Evolutionary conservation across 2,888 invertebrate genomes (phyloP).

Genomic region (Cephalotes varians): DNA sequence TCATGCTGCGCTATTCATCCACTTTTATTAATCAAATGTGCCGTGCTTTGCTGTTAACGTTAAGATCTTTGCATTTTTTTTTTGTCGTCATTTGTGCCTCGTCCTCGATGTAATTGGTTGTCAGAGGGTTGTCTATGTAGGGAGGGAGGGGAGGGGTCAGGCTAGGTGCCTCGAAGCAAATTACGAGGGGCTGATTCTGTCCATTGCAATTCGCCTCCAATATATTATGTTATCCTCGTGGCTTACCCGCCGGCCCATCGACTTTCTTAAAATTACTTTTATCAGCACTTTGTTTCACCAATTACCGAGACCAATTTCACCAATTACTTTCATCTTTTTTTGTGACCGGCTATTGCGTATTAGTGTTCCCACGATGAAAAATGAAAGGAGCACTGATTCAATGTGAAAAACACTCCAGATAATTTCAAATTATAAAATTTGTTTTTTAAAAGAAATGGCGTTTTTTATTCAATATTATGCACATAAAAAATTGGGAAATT

Average conservation of each 20-base stretch:
- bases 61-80: constrained; percentile 49
- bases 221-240: constrained; percentile 76
- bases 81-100: constrained; percentile 44
- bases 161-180: constrained; percentile 74
- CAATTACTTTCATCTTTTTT: constrained; percentile 61
- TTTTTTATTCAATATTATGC: background rate
- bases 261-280: constrained; percentile 77
- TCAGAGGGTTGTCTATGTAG: constrained; percentile 70
- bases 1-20: background rate
- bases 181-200: constrained; percentile 78
- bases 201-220: constrained; percentile 79
- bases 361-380: background rate
- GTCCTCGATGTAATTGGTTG: constrained; percentile 76
- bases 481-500: background rate
- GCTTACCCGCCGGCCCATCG: constrained; percentile 55
- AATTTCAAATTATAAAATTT: background rate
- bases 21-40: constrained; percentile 34
- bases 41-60: constrained; percentile 31
- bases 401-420: background rate
- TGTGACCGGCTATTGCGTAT: constrained; percentile 19
- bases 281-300: constrained; percentile 72
- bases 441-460: background rate
- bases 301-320: constrained; percentile 69
- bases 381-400: constrained; percentile 25
- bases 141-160: constrained; percentile 54